Evolutionary conservation across 2,797 vertebrate species (phyloP).

Genomic region (Morelia viridis): DNA sequence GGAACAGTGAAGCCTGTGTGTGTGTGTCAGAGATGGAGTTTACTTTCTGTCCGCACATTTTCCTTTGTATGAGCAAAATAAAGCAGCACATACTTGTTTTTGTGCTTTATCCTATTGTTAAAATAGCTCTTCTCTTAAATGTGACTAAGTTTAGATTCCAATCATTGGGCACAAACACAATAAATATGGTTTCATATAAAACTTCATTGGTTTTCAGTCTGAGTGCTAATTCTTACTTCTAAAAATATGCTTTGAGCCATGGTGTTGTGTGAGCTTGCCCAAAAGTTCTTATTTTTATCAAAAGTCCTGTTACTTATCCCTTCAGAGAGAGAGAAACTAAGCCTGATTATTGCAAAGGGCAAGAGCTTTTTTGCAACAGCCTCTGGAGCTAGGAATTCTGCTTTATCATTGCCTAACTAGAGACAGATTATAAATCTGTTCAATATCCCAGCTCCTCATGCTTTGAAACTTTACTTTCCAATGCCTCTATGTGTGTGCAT

Average conservation of each 20-base stretch:
- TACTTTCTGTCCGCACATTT: not conserved
- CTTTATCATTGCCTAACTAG: not conserved
- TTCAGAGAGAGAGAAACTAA: not conserved
- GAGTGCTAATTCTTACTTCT: not conserved
- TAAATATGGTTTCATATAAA: not conserved
- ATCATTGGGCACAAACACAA: not conserved
- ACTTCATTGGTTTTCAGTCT: not conserved
- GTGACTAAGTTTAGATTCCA: not conserved
- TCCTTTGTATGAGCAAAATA: not conserved
- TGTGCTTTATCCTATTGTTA: not conserved
- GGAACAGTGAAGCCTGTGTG: not conserved
- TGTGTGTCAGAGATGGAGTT: not conserved
- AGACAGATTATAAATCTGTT: not conserved
- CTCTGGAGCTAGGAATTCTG: not conserved
- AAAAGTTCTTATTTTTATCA: not conserved
- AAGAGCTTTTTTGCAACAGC: not conserved
- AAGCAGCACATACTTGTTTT: not conserved
- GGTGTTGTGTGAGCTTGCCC: not conserved
- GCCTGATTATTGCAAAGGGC: not conserved
- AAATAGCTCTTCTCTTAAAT: not conserved
- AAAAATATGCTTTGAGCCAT: not conserved
- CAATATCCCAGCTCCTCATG: not conserved
- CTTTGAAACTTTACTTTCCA: not conserved
- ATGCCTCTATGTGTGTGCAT: not conserved
- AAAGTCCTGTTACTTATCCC: not conserved